A percentile compares a stretch with the other conserved stretches of the same genome.
phyloP scores from a whole-genome alignment of 2,113 vertebrate species.

The Notarius lentiginosus region DNA sequence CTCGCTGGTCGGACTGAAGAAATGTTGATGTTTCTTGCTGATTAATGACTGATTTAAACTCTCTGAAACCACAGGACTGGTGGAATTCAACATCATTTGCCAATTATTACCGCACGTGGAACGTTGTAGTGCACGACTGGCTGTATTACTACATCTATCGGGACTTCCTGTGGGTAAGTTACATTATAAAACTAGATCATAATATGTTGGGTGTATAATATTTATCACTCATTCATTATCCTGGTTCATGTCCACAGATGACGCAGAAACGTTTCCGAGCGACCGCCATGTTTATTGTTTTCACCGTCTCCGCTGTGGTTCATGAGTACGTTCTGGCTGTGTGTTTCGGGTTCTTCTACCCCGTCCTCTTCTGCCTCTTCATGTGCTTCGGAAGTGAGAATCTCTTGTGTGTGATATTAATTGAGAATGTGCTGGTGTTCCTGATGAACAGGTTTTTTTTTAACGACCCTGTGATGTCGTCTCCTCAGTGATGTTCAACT shows the following conservation, averaged over 20 bases:
- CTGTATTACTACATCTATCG: constrained; percentile 83
- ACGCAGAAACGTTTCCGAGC: constrained; percentile 78
- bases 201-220: neutral
- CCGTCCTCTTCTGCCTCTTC: constrained; percentile 84
- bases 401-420: neutral
- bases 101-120: constrained; percentile 88
- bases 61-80: constrained; percentile 78
- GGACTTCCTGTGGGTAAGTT: constrained; percentile 80
- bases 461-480: neutral
- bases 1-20: neutral
- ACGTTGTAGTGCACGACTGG: constrained; percentile 89
- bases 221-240: constrained; percentile 59
- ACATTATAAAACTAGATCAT: neutral
- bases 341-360: constrained; percentile 86
- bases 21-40: neutral
- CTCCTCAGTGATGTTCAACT: constrained; percentile 89
- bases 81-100: constrained; percentile 88
- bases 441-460: neutral
- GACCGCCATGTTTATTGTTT: constrained; percentile 77
- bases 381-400: constrained; percentile 93
- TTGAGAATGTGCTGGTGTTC: neutral
- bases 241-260: constrained; percentile 70
- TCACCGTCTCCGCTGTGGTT: constrained; percentile 79
- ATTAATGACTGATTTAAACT: neutral
- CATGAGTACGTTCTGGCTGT: constrained; percentile 83